Percentiles rank a stretch among this genome's conserved stretches.
These are phyloP conservation scores for Gymnoscelis rufifasciata DNA, from an alignment of 2,888 invertebrate species.

Conservation along the genomic window DNA sequence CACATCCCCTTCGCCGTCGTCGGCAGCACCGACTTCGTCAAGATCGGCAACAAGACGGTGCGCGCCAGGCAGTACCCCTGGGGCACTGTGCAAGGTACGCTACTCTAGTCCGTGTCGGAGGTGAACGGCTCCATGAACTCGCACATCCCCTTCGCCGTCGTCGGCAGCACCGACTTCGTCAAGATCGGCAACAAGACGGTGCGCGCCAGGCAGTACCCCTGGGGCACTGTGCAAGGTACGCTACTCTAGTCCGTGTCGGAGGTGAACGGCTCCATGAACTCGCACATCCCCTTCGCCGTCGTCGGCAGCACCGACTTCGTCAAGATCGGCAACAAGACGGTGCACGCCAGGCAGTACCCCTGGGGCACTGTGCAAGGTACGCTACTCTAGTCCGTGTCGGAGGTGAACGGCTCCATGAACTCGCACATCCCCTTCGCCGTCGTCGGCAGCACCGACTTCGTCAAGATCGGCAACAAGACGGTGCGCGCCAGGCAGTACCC, in stretches of 20 bases:
- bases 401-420: too few species aligned
- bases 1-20: conserved; percentile 99
- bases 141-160: conserved; percentile 98
- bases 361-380: too few species aligned
- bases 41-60: conserved; percentile 97
- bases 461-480: too few species aligned
- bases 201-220: conserved; percentile 97
- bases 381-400: neutral
- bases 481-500: too few species aligned
- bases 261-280: too few species aligned
- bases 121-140: conserved; percentile 94
- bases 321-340: too few species aligned
- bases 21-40: conserved; percentile 98
- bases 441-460: too few species aligned
- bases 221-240: conserved; percentile 97
- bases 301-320: too few species aligned
- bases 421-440: too few species aligned
- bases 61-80: conserved; percentile 98
- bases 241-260: neutral
- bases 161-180: conserved; percentile 98
- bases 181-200: conserved; percentile 97
- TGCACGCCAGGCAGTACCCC: too few species aligned
- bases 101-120: conserved; percentile 91
- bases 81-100: conserved; percentile 96
- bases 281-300: too few species aligned